A percentile compares a stretch with the other conserved stretches of the same genome.
These are phyloP conservation scores for Caiman crocodilus DNA, from an alignment of 2,797 vertebrate species.

Conservation along the genomic window DNA sequence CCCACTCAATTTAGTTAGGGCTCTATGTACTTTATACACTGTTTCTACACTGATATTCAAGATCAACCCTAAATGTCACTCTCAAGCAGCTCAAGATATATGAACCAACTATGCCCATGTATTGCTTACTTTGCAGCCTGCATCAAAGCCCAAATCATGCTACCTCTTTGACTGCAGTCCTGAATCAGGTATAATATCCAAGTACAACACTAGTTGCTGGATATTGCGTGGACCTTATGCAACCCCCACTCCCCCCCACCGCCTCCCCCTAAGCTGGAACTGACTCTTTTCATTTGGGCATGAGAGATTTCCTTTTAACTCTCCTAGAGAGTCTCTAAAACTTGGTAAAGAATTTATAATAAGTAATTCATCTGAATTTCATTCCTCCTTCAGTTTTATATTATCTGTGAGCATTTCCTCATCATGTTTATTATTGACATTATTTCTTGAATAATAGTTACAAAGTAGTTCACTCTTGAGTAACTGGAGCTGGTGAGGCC, in stretches of 20 bases:
- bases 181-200: not conserved
- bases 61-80: not conserved
- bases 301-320: constrained; percentile 15
- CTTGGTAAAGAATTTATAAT: constrained; percentile 20
- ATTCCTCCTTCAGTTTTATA: not conserved
- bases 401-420: not conserved
- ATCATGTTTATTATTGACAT: not conserved
- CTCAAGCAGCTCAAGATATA: no score
- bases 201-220: constrained; percentile 8
- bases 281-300: constrained; percentile 10
- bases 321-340: constrained; percentile 34
- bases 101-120: no score
- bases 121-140: no score
- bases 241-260: no score
- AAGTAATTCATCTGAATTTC: constrained; percentile 30
- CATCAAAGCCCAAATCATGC: no score
- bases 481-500: not conserved
- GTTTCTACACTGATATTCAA: not conserved
- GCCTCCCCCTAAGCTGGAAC: not conserved
- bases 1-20: not conserved
- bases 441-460: not conserved
- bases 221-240: no score
- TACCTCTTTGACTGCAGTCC: no score
- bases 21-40: no score
- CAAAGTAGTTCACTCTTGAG: not conserved